Evolutionary conservation across 2,888 invertebrate genomes (phyloP), one percentile per base, ranked within the genome.

Genomic region (Ophion ventricosus): DNA sequence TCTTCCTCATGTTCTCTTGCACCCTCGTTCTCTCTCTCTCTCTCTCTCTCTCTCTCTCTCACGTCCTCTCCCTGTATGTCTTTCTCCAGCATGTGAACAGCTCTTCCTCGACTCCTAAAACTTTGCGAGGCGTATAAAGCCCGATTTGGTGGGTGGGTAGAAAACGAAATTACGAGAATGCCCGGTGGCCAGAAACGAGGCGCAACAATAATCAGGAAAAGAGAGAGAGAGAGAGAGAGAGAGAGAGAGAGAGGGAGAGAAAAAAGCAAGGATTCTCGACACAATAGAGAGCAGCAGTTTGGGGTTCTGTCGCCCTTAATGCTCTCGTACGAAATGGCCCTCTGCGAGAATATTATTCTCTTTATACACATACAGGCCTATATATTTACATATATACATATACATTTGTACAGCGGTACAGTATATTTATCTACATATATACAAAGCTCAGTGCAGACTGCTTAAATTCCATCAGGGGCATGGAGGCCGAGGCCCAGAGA

Each of bases 161-260:
- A 81, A 80, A 83, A 85, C 82, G 78, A 81, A 85, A 81, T 87
- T 79, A 85, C 87, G 82, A 76, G 82, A 73, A 61, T 61, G 73
- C 67, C 61, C 77, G 82, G 66, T 82, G 78, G 82, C 73, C 73
- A 73, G 77, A 67, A 80, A 59, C 43, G 73, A 80, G 82, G 61
- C 35, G 23, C 23, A 26, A 25, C 25, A 29, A 35, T 49, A 56
- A 57, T 17, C 43, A 61, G 56, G 61, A 35, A 1, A 56, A 76
- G 35, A 54, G 11, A 23, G 64, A 78, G 56, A 64, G 49, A 57
- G 72, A 70, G 85, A 87, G 85, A 85, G 80, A 87, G 85, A 84
- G 61, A 75, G 78, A 85, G 86, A 87, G 87, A 87, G 82, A 82
- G 69, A 78, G 66, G 61, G 83, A 87, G 85, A 82, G 79, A 87